These are phyloP conservation scores for Agrenia bidenticulata DNA, from an alignment of 2,888 invertebrate species.

Conservation along the genomic window DNA sequence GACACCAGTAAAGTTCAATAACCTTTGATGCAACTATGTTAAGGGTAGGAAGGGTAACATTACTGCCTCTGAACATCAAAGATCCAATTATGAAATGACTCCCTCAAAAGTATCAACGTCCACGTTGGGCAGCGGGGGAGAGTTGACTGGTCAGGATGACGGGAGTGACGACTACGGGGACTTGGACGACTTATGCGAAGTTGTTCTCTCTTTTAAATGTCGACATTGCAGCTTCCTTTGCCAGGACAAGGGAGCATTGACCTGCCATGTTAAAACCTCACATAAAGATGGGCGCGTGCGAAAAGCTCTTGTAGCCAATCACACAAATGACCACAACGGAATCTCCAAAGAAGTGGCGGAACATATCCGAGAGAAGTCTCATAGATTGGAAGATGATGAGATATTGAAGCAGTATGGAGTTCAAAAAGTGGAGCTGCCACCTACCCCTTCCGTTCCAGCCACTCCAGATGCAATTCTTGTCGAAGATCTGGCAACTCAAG, in stretches of 20 bases:
- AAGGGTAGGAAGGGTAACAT: too few species aligned
- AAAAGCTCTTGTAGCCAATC: too few species aligned
- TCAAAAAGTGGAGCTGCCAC: conserved; percentile 4
- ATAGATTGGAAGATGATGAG: too few species aligned
- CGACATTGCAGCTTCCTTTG: conserved; percentile 61
- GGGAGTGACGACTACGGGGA: conserved; percentile 39
- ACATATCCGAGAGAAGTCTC: background rate
- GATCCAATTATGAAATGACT: too few species aligned
- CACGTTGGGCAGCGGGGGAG: conserved; percentile 17
- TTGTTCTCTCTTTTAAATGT: conserved; percentile 62
- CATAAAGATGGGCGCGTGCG: too few species aligned
- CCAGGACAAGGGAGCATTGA: conserved; percentile 56
- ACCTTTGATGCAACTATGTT: too few species aligned
- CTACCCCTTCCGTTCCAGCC: conserved; percentile 9
- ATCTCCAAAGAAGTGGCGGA: too few species aligned
- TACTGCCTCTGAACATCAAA: too few species aligned
- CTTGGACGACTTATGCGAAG: conserved; percentile 60
- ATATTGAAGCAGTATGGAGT: conserved; percentile 14
- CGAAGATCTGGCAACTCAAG: background rate
- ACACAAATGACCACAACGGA: too few species aligned
- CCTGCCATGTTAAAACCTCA: conserved; percentile 57
- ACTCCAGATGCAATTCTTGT: conserved; percentile 7
- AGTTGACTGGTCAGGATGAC: background rate
- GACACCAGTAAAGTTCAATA: too few species aligned
- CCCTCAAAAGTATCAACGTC: background rate